phyloP scores from a whole-genome alignment of 2,797 vertebrate genomes.

The Lophotriccus pileatus region DNA sequence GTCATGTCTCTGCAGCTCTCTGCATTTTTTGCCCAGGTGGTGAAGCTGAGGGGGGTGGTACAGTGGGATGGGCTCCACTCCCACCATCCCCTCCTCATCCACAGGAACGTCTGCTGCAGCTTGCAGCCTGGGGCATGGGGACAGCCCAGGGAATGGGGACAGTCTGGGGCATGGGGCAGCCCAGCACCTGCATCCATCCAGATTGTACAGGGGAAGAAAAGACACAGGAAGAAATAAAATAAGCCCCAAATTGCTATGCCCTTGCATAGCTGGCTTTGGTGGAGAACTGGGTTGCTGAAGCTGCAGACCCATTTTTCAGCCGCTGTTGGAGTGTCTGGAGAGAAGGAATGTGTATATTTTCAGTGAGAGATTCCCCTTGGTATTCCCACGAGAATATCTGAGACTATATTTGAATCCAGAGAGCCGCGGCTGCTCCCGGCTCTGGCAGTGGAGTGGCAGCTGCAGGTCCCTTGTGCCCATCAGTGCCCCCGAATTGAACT shows the following conservation, averaged over 20 bases:
- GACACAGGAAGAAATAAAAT: not conserved
- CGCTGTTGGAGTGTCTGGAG: not conserved
- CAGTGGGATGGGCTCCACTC: not conserved
- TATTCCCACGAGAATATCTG: not conserved
- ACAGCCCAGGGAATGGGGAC: not conserved
- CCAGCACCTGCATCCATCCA: not conserved
- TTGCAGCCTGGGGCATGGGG: not conserved
- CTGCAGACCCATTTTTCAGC: not conserved
- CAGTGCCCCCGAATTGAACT: not conserved
- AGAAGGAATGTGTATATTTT: not conserved
- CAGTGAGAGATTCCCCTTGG: not conserved
- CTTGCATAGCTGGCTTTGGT: not conserved
- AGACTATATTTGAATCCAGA: not conserved
- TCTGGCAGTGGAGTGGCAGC: not conserved
- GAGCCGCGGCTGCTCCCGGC: not conserved
- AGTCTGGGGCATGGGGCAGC: not conserved
- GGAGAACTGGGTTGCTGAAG: not conserved
- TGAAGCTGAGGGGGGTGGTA: not conserved
- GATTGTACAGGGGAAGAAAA: not conserved
- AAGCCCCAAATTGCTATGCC: not conserved
- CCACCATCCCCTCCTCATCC: not conserved
- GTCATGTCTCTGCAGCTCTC: constrained; percentile 36
- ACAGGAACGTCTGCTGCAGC: not conserved
- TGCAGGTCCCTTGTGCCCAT: not conserved
- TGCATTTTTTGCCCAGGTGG: constrained; percentile 19